Conservation (phyloP, 2,888 invertebrate genomes). For the Drosophila kanekoi region DNA sequence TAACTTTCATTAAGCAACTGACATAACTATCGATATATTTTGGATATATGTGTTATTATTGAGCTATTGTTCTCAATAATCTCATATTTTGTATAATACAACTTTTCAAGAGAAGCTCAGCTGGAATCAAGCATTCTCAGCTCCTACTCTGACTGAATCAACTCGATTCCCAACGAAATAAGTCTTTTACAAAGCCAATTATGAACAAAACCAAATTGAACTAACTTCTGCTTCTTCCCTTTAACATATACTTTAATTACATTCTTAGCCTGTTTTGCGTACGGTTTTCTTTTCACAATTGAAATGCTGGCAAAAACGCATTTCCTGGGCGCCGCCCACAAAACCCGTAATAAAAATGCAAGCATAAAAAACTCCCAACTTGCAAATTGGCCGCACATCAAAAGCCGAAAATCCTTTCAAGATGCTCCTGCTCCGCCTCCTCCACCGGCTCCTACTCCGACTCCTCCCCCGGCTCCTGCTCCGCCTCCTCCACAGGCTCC, state of each 20-base stretch:
- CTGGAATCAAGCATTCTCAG: no score
- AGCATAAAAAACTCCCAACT: conserved; percentile 33
- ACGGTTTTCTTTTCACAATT: conserved; percentile 43
- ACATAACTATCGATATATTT: no score
- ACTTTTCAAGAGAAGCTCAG: no score
- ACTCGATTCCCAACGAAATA: no score
- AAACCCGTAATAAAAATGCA: conserved; percentile 48
- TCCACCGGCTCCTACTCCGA: no score
- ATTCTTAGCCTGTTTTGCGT: conserved; percentile 9
- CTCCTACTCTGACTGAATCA: no score
- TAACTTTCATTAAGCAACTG: no score
- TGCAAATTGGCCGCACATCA: conserved; percentile 75
- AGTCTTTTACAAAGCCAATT: conserved; percentile 10
- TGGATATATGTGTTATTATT: no score
- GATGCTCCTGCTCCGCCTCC: conserved; percentile 40
- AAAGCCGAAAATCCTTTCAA: conserved; percentile 76
- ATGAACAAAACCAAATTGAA: background rate
- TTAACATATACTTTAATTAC: conserved; percentile 10
- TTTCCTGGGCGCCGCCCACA: conserved; percentile 50
- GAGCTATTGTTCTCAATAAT: no score
- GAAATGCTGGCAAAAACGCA: conserved; percentile 33
- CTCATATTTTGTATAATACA: no score
- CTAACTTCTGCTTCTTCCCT: background rate
- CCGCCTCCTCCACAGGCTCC: no score
- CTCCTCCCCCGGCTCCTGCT: conserved; percentile 11